Evolutionary conservation across 2,113 vertebrate species (phyloP).

Genomic region (Montifringilla adamsi): DNA sequence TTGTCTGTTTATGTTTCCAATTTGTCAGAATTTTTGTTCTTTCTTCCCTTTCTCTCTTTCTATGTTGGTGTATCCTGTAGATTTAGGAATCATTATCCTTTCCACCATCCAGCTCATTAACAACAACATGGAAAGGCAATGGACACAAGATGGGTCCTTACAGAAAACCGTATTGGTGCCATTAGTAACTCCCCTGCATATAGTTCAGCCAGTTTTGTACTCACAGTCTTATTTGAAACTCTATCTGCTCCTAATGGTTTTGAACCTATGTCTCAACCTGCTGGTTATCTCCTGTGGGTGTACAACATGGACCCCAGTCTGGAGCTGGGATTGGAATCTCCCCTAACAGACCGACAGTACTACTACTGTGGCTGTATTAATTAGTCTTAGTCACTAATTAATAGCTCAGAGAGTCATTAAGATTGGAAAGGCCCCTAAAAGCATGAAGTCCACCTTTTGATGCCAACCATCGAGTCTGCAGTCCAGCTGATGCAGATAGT

Average conservation of each 20-base stretch:
- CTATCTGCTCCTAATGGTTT: background rate
- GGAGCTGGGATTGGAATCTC: background rate
- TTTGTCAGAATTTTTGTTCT: background rate
- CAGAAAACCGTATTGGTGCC: background rate
- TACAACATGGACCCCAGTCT: background rate
- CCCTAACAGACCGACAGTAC: background rate
- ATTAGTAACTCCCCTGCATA: background rate
- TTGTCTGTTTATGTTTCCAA: background rate
- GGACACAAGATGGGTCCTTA: background rate
- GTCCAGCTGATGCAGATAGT: background rate
- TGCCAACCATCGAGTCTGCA: fast-evolving
- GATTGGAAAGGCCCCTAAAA: background rate
- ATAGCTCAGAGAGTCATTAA: no score
- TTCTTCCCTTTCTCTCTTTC: background rate
- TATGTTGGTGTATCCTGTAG: background rate
- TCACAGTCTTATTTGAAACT: background rate
- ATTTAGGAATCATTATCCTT: background rate
- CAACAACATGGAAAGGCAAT: background rate
- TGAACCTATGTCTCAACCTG: background rate
- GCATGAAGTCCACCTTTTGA: background rate
- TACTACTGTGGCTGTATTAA: background rate
- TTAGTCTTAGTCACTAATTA: no score
- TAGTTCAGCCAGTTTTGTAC: background rate
- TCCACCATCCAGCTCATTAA: background rate
- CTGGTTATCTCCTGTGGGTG: background rate